A percentile compares a stretch with the other conserved stretches of the same genome.
phyloP scores from a whole-genome alignment of 2,888 invertebrate species.

The Endotricha flammealis region DNA sequence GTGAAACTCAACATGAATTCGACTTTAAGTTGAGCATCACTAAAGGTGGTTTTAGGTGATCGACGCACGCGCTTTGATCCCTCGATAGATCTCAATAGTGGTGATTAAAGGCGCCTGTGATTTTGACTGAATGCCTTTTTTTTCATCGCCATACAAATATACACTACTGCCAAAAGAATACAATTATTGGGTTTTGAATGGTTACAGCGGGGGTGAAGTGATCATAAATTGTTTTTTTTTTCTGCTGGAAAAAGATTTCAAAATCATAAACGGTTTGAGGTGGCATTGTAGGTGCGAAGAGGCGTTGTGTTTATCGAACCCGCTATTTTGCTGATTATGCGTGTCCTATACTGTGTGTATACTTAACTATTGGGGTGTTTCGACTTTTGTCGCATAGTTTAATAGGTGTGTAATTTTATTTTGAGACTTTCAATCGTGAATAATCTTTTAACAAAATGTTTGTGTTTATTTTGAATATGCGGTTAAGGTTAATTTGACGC shows the following conservation, averaged over 20 bases:
- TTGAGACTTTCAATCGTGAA: conserved; percentile 5
- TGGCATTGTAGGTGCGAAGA: conserved; percentile 57
- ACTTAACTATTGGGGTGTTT: conserved; percentile 21
- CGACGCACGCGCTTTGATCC: conserved; percentile 64
- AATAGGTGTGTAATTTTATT: conserved; percentile 9
- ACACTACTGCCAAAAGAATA: conserved; percentile 79
- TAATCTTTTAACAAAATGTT: conserved; percentile 10
- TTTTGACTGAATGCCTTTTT: conserved; percentile 75
- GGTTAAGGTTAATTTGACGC: too few relatives aligned
- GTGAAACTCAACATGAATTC: conserved; percentile 51
- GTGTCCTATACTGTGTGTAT: too few relatives aligned
- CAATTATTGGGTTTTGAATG: conserved; percentile 77
- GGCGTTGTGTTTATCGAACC: conserved; percentile 46
- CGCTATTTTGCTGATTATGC: conserved; percentile 65
- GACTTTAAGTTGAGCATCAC: conserved; percentile 61
- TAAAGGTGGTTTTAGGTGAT: conserved; percentile 60
- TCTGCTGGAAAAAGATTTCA: conserved; percentile 58
- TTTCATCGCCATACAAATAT: conserved; percentile 67
- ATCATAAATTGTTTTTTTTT: conserved; percentile 75
- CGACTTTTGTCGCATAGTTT: conserved; percentile 13
- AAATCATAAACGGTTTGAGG: conserved; percentile 64
- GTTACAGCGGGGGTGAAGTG: conserved; percentile 77
- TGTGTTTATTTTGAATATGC: neutral
- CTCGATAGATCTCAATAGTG: conserved; percentile 77
- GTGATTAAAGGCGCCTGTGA: conserved; percentile 79